These are phyloP conservation scores for Gonioctena quinquepunctata DNA, from an alignment of 1,140 invertebrate species.

Conservation along the genomic window DNA sequence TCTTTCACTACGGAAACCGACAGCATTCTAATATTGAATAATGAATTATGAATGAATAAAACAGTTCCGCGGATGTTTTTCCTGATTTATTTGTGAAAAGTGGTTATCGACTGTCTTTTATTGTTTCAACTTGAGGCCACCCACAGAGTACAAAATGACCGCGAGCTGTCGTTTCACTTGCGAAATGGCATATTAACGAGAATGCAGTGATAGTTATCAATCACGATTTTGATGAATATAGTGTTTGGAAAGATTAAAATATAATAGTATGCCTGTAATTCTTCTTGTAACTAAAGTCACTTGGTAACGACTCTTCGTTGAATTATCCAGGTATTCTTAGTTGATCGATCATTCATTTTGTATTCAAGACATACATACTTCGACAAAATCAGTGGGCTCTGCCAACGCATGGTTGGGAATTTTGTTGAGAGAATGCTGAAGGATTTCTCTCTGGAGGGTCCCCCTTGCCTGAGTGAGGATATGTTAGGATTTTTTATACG, in stretches of 20 bases:
- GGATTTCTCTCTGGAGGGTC: too few species aligned
- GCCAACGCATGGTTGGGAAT: too few species aligned
- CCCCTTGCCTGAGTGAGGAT: too few species aligned
- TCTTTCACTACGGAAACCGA: neutral
- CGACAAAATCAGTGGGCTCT: too few species aligned
- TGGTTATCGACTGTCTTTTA: neutral
- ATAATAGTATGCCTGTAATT: too few species aligned
- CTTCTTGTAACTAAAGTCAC: too few species aligned
- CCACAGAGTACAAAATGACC: slow-evolving; percentile 11
- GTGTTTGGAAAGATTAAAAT: neutral
- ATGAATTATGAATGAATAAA: neutral
- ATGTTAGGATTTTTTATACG: too few species aligned
- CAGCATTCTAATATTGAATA: neutral
- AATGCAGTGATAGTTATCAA: slow-evolving; percentile 5
- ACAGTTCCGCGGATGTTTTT: neutral
- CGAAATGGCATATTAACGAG: slow-evolving; percentile 11
- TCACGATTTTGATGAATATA: slow-evolving; percentile 15
- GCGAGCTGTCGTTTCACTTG: slow-evolving; percentile 15
- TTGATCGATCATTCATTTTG: too few species aligned
- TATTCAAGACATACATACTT: too few species aligned
- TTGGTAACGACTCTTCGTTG: too few species aligned
- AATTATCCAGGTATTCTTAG: too few species aligned
- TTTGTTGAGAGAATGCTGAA: too few species aligned
- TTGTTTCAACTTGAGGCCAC: slow-evolving; percentile 8
- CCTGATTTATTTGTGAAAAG: neutral